Percentiles rank a stretch among this genome's conserved stretches.
phyloP scores from a whole-genome alignment of 2,797 vertebrate genomes.

The Acropternis orthonyx region DNA sequence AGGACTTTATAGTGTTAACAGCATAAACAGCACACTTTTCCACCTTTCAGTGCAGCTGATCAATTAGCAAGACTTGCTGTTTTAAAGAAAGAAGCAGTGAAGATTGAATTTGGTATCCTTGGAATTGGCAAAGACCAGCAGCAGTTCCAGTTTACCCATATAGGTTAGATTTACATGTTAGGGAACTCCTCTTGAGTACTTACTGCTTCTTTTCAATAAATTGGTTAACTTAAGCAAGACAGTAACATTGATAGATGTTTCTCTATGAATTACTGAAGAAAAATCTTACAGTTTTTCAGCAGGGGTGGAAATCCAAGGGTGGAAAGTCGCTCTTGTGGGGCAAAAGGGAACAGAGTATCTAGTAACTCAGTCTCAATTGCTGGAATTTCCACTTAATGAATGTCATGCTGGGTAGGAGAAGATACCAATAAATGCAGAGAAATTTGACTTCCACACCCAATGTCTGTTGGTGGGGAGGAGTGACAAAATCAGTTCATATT shows the following conservation, averaged over 20 bases:
- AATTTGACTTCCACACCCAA: constrained; percentile 26
- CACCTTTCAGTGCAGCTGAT: not conserved
- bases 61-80: not conserved
- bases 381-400: not conserved
- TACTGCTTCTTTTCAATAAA: not conserved
- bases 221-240: not conserved
- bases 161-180: not conserved
- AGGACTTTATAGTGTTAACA: not conserved
- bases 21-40: not conserved
- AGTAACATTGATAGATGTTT: not conserved
- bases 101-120: not conserved
- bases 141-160: not conserved
- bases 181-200: not conserved
- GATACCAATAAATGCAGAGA: constrained; percentile 3
- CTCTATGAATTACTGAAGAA: not conserved
- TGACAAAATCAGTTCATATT: not conserved
- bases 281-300: not conserved
- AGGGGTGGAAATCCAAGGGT: not conserved
- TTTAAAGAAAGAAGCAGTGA: not conserved
- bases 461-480: not conserved
- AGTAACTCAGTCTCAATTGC: not conserved
- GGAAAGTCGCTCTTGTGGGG: not conserved
- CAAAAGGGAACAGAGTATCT: not conserved
- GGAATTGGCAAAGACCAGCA: not conserved
- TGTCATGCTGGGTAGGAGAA: not conserved